These are phyloP conservation scores for Chaetophractus vellerosus DNA, from an alignment of 2,797 vertebrate genomes.

Conservation along the genomic window DNA sequence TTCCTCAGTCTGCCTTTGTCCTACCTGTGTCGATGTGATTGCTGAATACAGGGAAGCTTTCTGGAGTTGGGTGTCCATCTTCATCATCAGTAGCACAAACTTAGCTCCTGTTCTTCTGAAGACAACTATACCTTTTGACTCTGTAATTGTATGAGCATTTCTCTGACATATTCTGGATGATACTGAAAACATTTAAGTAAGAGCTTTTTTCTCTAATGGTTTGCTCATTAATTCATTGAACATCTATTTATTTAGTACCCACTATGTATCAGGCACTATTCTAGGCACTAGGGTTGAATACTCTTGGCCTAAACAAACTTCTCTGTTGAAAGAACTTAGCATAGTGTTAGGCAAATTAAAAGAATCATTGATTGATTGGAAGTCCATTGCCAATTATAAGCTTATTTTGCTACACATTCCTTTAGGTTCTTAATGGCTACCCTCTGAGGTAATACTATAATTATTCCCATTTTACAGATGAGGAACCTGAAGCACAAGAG, in stretches of 20 bases:
- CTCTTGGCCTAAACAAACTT: not conserved
- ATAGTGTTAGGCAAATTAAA: not conserved
- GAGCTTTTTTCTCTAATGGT: constrained; percentile 33
- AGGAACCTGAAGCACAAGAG: constrained; percentile 6
- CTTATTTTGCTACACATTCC: not conserved
- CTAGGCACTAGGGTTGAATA: not conserved
- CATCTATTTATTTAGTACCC: not conserved
- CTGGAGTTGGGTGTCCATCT: constrained; percentile 44
- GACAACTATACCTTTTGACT: not conserved
- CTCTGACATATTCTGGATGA: not conserved
- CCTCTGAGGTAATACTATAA: not conserved
- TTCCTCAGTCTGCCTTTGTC: not conserved
- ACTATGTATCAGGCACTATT: not conserved
- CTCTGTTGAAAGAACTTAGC: not conserved
- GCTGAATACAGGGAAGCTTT: constrained; percentile 42
- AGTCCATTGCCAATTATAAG: not conserved
- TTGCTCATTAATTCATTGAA: constrained; percentile 13
- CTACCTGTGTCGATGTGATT: not conserved
- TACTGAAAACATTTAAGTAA: not conserved
- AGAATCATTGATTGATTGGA: not conserved
- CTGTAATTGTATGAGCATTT: not conserved
- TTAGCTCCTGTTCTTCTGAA: constrained; percentile 9
- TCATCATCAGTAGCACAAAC: constrained; percentile 45
- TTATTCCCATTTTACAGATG: not conserved
- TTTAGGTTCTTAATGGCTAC: not conserved